Base-by-base conservation (phyloP, 2,113 vertebrate species). In the Sinocyclocheilus anophthalmus region DNA sequence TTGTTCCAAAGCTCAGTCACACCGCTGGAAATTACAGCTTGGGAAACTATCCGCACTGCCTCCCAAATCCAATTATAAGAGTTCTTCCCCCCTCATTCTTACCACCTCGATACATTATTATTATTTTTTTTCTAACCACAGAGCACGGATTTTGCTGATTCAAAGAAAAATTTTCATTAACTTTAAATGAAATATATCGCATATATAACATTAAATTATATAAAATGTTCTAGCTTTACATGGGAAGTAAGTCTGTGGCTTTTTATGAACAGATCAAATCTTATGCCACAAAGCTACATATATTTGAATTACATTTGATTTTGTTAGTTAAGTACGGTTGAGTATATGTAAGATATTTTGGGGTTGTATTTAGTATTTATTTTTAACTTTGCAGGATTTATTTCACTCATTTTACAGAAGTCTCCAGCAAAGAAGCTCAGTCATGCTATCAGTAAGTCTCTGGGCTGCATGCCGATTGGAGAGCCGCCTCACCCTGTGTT, bases 381-480 rank as follows among this genome's bases (percentile, higher is more conserved):
- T 45, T 24, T 22, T 18, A 55, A 55, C 53, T 18, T 53, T 50
- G 3, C 14, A 1, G 4, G 4, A 53, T 24, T 57, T 85, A 33
- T 30, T 10, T 48, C 65, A 4, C 53, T 59, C 33, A 39, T 77
- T 81, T 87, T 76, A 82, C 96, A 99, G 98, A 99, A 99, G 91
- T 99, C 98, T 11, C 98, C 98, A 4, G 98, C 98, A 55, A 99
- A 99, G 96, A 99, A 99, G 96, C 95, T 99, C 94, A 98, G 97
- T 96, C 98, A 99, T 45, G 98, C 98, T 10, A 99, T 99, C 94
- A 98, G 97, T 86, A 98, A 96, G 87, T 99, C 98, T 2, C 94
- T 99, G 9, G 98, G 98, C 81, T 99, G 98, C 0, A 97, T 99
- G 3, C 98, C 98, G 75, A 97, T 96, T 22, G 93, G 98, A 90